phyloP scores from a whole-genome alignment of 1,140 invertebrate species.

The Rhyacophila brunnea region DNA sequence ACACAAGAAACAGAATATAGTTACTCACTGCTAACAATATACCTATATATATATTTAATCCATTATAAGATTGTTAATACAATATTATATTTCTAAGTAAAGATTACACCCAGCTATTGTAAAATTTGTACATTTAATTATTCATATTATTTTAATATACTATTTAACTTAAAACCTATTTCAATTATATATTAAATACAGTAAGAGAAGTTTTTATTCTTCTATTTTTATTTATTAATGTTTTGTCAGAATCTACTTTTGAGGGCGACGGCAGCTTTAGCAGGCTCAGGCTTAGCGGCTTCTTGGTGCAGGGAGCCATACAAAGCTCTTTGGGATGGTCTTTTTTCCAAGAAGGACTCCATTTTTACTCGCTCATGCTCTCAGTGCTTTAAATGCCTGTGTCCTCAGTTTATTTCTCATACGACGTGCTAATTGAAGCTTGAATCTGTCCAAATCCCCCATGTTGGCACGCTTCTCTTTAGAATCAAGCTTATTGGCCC shows the following conservation, averaged over 20 bases:
- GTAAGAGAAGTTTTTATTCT: too few species aligned
- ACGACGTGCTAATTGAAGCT: constrained; percentile 85
- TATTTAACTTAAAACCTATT: too few species aligned
- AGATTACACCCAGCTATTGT: too few species aligned
- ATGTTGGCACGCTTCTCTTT: constrained; percentile 81
- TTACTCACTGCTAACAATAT: too few species aligned
- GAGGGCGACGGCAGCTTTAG: constrained; percentile 11
- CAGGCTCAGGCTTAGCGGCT: constrained; percentile 19
- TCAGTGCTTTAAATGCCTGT: constrained; percentile 75
- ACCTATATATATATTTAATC: too few species aligned
- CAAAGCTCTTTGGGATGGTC: constrained; percentile 45
- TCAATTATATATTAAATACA: too few species aligned
- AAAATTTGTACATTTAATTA: too few species aligned
- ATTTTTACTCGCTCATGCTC: constrained; percentile 56
- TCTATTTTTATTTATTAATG: too few species aligned
- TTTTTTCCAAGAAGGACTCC: constrained; percentile 50
- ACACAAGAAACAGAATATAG: too few species aligned
- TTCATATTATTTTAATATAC: too few species aligned
- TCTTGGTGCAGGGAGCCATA: constrained; percentile 49
- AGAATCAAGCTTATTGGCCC: constrained; percentile 78
- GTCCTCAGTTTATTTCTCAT: constrained; percentile 85
- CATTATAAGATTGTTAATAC: too few species aligned
- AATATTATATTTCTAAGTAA: too few species aligned
- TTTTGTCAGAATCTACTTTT: neutral
- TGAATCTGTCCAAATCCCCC: constrained; percentile 95